Evolutionary conservation across 23 tunicate genomes (phyloP), one percentile per base, ranked within the genome.

Genomic region (Clavelina lepadiformis): DNA sequence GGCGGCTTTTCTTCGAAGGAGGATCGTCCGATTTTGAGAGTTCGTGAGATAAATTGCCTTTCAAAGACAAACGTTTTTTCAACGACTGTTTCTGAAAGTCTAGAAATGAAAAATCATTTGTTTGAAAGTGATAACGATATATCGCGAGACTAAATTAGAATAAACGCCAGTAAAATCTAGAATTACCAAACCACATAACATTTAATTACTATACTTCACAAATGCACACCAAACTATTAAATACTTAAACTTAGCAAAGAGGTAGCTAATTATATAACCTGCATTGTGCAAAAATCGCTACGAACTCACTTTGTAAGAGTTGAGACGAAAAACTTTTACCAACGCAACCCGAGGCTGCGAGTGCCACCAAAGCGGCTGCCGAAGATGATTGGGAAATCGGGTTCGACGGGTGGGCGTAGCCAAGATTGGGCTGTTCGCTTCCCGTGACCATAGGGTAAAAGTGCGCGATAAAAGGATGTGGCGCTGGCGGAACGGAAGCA

Each of bases 381-480:
- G 81, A 51, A 22, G 71, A 25, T 34, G 58, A 63, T 19, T 73
- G 79, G 26, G 86, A 61, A 61, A 61, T 80, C 64, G 71, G 66
- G 49, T 45, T 45, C 5, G 62, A 23, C 20, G 58, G 51, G 37
- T 34, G 67, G 0, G 31, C 57, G 31, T 49, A 71, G 55, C 71
- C 68, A 58, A 64, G 65, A 59, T 71, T 63, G 33, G 1, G 78
- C 5, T 38, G 56, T 51, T 71, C 77, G 46, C 33, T 61, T 45
- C 66, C 69, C 33, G 80, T 64, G 31, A 60, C 70, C 75, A 77
- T 36, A 11, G 91, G 91, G 38, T 83, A 83, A 61, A 83, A 63
- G 35, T 83, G 91, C 37, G 91, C 91, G 71, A 83, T 71, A 41
- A 83, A 83, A 37, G 91, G 91, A 33, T 77, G 74, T 3, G 82